Evolutionary conservation across 2,113 vertebrate genomes (phyloP).

Genomic region (Oreotrochilus melanogaster): DNA sequence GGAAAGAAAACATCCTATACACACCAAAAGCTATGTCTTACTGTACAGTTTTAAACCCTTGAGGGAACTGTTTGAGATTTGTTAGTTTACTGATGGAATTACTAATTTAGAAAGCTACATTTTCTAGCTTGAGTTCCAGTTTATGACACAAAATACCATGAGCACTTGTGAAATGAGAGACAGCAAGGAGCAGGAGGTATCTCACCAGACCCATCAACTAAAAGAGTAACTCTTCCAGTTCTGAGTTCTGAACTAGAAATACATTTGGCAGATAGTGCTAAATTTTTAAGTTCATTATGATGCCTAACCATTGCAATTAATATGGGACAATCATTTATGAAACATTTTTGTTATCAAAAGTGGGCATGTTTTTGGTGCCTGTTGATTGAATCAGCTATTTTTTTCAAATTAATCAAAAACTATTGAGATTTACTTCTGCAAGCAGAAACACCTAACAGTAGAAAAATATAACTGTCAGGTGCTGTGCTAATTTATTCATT

Average conservation of each 20-base stretch:
- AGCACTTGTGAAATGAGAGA: neutral
- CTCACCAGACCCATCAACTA: neutral
- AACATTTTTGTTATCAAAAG: neutral
- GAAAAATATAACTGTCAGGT: neutral
- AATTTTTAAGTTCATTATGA: neutral
- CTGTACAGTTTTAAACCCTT: neutral
- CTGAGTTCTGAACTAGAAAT: neutral
- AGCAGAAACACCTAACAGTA: neutral
- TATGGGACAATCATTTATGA: neutral
- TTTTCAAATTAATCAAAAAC: neutral
- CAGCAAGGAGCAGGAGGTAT: neutral
- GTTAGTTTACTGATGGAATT: neutral
- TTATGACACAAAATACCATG: neutral
- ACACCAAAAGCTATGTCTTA: neutral
- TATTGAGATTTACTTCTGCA: neutral
- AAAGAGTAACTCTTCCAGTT: neutral
- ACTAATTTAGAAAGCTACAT: neutral
- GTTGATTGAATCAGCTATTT: neutral
- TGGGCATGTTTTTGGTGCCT: neutral
- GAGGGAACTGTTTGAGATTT: neutral
- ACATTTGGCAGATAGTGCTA: neutral
- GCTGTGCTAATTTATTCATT: neutral
- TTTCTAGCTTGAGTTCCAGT: neutral
- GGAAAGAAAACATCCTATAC: neutral
- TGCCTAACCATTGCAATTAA: neutral